Conservation (phyloP, 2,113 vertebrate genomes). For the Nesospiza acunhae region DNA sequence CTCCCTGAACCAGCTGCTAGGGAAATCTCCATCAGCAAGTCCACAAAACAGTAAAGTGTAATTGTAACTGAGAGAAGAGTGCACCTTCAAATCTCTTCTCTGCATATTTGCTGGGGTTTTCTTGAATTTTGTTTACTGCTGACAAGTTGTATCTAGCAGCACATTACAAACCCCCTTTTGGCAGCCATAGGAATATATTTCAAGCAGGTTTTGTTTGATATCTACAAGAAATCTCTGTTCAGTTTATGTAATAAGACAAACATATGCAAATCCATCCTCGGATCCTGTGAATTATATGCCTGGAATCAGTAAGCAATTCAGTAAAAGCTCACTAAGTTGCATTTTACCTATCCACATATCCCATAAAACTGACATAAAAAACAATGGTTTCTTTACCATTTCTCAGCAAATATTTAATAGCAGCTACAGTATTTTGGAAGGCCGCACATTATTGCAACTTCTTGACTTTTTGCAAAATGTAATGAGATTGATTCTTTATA, state of each 20-base stretch:
- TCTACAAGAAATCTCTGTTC: slow-evolving; percentile 50
- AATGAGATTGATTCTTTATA: neutral
- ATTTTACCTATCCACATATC: slow-evolving; percentile 19
- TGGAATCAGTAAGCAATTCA: slow-evolving; percentile 34
- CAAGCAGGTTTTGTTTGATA: slow-evolving; percentile 42
- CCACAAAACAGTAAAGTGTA: neutral
- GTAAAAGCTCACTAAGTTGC: slow-evolving; percentile 28
- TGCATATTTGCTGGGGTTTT: neutral
- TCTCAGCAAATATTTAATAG: slow-evolving; percentile 23
- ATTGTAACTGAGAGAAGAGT: neutral
- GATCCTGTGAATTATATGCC: neutral
- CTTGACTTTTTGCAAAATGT: slow-evolving; percentile 26
- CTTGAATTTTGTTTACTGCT: neutral
- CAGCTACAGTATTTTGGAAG: neutral
- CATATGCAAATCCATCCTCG: slow-evolving; percentile 46
- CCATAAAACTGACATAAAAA: slow-evolving; percentile 44
- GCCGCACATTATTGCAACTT: slow-evolving; percentile 16
- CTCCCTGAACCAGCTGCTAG: neutral
- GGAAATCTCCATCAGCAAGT: slow-evolving; percentile 9
- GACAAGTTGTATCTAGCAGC: neutral
- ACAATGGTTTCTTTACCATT: neutral
- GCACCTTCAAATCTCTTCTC: neutral
- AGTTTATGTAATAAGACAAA: slow-evolving; percentile 51
- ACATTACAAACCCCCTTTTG: neutral
- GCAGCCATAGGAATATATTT: slow-evolving; percentile 13